Conservation (phyloP, 2,888 invertebrate genomes). For the Lepidochrysops patricia region DNA sequence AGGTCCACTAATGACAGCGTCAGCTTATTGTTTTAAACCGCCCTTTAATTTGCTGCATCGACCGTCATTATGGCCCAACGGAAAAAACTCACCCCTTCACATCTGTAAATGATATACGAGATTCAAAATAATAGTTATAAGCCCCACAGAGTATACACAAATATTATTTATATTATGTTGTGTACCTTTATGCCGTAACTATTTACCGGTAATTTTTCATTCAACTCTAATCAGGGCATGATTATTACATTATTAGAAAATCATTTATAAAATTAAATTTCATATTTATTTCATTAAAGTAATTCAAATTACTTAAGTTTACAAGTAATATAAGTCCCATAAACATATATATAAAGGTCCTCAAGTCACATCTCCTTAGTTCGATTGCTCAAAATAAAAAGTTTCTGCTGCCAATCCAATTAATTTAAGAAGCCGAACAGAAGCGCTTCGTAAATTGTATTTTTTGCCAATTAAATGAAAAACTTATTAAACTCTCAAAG, state of each 20-base stretch:
- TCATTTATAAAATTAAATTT: too few relatives aligned
- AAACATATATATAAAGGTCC: neutral
- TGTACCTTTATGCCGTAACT: too few relatives aligned
- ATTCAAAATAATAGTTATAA: conserved; percentile 25
- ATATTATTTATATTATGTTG: too few relatives aligned
- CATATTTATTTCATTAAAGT: too few relatives aligned
- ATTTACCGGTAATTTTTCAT: too few relatives aligned
- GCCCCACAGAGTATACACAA: conserved; percentile 16
- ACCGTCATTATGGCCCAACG: conserved; percentile 55
- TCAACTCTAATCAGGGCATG: too few relatives aligned
- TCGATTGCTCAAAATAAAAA: conserved; percentile 55
- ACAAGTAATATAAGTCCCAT: too few relatives aligned
- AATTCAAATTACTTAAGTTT: neutral
- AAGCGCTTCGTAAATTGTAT: conserved; percentile 67
- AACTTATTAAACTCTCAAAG: conserved; percentile 56
- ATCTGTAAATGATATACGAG: conserved; percentile 44
- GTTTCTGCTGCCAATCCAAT: conserved; percentile 70
- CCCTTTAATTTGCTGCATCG: conserved; percentile 62
- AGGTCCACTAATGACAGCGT: conserved; percentile 55
- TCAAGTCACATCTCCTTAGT: conserved; percentile 22
- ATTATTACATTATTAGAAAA: too few relatives aligned
- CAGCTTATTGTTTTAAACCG: conserved; percentile 71
- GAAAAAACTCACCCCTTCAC: conserved; percentile 58
- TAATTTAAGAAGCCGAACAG: conserved; percentile 70
- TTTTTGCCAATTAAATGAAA: conserved; percentile 73